Percentiles rank a stretch among this genome's conserved stretches.
phyloP scores from a whole-genome alignment of 2,797 vertebrate species.

The Aselliscus stoliczkanus region DNA sequence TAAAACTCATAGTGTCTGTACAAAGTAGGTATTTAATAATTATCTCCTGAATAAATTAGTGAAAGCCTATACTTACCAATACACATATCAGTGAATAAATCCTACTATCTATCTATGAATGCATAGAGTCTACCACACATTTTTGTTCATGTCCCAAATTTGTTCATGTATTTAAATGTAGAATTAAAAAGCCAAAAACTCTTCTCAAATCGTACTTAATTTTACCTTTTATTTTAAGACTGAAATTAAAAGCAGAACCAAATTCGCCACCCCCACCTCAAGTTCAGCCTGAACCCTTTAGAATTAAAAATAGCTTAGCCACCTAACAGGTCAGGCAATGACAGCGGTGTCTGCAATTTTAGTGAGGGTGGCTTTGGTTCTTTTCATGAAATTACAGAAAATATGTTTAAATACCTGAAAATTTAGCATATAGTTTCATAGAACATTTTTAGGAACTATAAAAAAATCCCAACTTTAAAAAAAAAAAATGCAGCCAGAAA shows the following conservation, averaged over 20 bases:
- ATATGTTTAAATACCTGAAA: not conserved
- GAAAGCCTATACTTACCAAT: not conserved
- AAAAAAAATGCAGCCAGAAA: too few species aligned
- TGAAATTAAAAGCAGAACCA: conserved; percentile 27
- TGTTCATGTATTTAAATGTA: not conserved
- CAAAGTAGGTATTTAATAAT: not conserved
- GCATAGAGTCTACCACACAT: not conserved
- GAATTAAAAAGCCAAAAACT: conserved; percentile 16
- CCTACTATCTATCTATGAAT: not conserved
- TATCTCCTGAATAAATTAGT: not conserved
- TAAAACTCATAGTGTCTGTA: not conserved
- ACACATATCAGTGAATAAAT: not conserved
- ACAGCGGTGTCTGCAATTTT: not conserved
- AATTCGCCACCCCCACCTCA: not conserved
- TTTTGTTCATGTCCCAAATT: not conserved
- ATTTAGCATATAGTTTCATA: not conserved
- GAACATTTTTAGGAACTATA: not conserved
- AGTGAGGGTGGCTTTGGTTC: not conserved
- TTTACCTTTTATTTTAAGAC: not conserved
- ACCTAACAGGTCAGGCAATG: conserved; percentile 13
- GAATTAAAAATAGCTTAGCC: conserved; percentile 26
- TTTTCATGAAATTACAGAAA: not conserved
- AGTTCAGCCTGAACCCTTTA: not conserved
- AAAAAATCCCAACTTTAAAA: not conserved
- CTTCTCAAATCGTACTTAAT: conserved; percentile 6